Conservation (phyloP, 2,797 vertebrate genomes). For the Catharus ustulatus region DNA sequence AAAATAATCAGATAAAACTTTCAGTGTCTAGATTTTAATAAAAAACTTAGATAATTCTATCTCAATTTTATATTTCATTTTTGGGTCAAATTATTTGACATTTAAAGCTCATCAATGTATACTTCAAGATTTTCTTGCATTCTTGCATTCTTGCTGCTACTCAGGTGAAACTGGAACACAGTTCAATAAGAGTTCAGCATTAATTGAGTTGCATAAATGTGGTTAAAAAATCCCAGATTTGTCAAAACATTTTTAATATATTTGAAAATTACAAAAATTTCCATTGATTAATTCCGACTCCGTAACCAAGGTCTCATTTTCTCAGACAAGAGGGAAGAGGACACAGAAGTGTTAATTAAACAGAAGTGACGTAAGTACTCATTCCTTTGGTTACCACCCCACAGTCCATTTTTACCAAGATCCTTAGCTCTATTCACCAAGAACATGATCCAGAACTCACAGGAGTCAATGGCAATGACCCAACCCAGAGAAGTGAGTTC, state of each 20-base stretch:
- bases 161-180: not conserved
- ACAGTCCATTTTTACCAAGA: fast-evolving
- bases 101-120: not conserved
- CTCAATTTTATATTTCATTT: not conserved
- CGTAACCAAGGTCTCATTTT: not conserved
- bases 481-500: not conserved
- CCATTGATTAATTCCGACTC: not conserved
- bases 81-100: not conserved
- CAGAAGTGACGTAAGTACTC: not conserved
- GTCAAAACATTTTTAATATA: not conserved
- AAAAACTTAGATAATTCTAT: not conserved
- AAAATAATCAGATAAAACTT: not conserved
- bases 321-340: not conserved
- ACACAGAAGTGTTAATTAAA: not conserved
- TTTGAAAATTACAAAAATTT: not conserved
- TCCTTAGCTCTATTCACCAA: not conserved
- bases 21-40: not conserved
- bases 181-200: slow-evolving; percentile 31
- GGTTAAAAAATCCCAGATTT: not conserved
- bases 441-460: not conserved
- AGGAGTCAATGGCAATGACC: not conserved
- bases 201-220: not conserved
- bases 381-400: not conserved
- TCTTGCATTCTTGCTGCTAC: not conserved
- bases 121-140: not conserved